A percentile compares a stretch with the other conserved stretches of the same genome.
Evolutionary conservation across 2,888 invertebrate genomes (phyloP).

Genomic region (Yponomeuta sedellus): DNA sequence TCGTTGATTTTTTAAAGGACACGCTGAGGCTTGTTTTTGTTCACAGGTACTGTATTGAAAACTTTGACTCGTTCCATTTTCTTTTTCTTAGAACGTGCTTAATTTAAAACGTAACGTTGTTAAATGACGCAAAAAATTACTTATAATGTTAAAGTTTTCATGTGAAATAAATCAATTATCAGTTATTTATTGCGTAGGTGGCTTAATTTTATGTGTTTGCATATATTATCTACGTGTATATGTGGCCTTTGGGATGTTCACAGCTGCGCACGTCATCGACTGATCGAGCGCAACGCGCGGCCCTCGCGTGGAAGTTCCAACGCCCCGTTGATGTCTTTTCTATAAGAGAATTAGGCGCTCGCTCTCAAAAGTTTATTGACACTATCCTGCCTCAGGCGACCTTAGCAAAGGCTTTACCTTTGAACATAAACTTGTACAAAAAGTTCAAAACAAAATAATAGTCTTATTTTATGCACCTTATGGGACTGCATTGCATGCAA

Average conservation of each 20-base stretch:
- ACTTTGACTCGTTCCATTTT: slow-evolving; percentile 10
- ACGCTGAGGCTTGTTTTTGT: slow-evolving; percentile 56
- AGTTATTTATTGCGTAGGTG: not conserved
- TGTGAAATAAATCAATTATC: not conserved
- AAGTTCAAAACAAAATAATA: slow-evolving; percentile 8
- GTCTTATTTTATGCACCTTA: not conserved
- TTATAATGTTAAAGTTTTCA: not conserved
- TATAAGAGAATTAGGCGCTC: slow-evolving; percentile 48
- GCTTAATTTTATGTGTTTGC: not conserved
- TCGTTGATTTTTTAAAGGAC: slow-evolving; percentile 74
- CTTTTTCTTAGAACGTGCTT: not conserved
- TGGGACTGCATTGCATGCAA: not conserved
- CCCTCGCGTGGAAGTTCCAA: slow-evolving; percentile 10
- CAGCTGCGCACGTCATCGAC: slow-evolving; percentile 7
- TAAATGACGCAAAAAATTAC: not conserved
- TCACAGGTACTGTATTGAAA: slow-evolving; percentile 40
- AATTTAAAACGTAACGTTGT: not conserved
- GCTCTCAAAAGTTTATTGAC: slow-evolving; percentile 59
- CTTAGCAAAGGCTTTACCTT: slow-evolving; percentile 22
- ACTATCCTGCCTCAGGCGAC: slow-evolving; percentile 23
- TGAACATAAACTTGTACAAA: slow-evolving; percentile 11
- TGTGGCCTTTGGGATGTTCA: not conserved
- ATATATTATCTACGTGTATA: not conserved
- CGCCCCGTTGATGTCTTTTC: slow-evolving; percentile 65
- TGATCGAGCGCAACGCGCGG: slow-evolving; percentile 5